Percentiles rank a stretch among this genome's conserved stretches.
These are phyloP conservation scores for Manacus vitellinus DNA, from an alignment of 2,113 vertebrate species.

Conservation along the genomic window DNA sequence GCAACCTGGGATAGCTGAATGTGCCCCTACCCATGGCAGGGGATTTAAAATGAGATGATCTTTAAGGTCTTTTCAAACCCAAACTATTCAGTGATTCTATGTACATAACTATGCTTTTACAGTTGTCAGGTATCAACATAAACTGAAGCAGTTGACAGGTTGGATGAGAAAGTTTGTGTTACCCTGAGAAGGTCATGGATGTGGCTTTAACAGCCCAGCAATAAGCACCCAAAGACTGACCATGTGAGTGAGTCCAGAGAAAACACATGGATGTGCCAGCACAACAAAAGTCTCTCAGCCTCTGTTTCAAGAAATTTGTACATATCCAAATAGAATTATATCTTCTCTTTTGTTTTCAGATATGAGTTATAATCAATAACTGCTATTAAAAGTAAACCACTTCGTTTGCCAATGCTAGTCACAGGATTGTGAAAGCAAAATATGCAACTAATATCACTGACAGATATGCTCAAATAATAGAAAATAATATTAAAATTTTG, in stretches of 20 bases:
- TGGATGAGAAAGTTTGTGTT: background rate
- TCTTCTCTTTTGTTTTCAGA: background rate
- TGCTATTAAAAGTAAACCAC: background rate
- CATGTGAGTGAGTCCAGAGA: background rate
- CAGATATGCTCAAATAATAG: background rate
- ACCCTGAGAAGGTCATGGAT: background rate
- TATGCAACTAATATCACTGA: background rate
- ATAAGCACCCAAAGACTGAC: background rate
- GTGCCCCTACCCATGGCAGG: background rate
- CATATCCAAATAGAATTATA: rapidly evolving
- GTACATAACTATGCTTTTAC: background rate
- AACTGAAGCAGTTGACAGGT: background rate
- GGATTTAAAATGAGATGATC: background rate
- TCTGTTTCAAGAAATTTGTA: background rate
- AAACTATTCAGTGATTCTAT: background rate
- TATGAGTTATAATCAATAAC: background rate
- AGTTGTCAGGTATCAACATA: background rate
- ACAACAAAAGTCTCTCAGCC: background rate
- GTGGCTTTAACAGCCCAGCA: background rate
- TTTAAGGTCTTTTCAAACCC: background rate
- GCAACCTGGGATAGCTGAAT: rapidly evolving
- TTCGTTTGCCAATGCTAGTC: background rate
- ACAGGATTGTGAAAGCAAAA: background rate
- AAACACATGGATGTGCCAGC: background rate
- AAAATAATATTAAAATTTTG: background rate